Evolutionary conservation across 2,113 vertebrate genomes (phyloP).

Genomic region (Capreolus pygargus): DNA sequence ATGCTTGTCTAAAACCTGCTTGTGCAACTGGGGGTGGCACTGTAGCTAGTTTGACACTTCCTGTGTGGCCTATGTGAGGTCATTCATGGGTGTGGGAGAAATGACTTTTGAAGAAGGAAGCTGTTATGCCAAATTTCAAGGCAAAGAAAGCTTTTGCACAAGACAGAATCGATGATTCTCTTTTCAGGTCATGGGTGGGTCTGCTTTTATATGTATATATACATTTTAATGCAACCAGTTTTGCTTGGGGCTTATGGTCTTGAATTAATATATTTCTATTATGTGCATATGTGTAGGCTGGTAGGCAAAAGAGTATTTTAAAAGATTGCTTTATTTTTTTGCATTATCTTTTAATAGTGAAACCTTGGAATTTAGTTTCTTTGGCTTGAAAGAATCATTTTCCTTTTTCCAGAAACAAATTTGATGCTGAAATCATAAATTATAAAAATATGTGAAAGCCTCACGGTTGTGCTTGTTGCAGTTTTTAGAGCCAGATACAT

Average conservation of each 20-base stretch:
- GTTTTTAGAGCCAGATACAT: neutral
- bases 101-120: neutral
- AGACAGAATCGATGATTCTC: neutral
- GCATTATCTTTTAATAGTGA: constrained; percentile 29
- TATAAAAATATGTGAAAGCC: constrained; percentile 19
- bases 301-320: constrained; percentile 28
- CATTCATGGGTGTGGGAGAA: neutral
- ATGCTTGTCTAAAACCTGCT: neutral
- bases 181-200: constrained; percentile 38
- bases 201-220: neutral
- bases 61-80: neutral
- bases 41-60: neutral
- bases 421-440: constrained; percentile 26
- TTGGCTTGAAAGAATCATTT: neutral
- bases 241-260: constrained; percentile 27
- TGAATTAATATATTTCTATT: constrained; percentile 26
- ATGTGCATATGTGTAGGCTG: neutral
- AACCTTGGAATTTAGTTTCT: constrained; percentile 32
- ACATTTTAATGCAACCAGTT: neutral
- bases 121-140: neutral
- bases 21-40: neutral
- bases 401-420: constrained; percentile 19
- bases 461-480: neutral
- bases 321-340: neutral
- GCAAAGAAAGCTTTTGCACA: neutral